These are phyloP conservation scores for Epinotia ramella DNA, from an alignment of 2,888 invertebrate genomes.

Conservation along the genomic window DNA sequence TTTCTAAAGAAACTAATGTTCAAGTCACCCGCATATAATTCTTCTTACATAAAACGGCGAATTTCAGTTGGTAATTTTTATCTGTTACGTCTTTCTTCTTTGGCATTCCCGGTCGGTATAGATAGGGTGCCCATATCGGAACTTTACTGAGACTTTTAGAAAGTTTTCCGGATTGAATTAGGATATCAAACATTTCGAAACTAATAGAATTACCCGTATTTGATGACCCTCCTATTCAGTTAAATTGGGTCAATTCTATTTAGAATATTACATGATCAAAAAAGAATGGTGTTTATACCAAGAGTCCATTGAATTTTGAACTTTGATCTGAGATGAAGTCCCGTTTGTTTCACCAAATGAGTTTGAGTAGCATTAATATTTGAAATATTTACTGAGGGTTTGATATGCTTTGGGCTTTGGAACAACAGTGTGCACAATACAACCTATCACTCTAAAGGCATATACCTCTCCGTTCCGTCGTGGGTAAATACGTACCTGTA, in stretches of 20 bases:
- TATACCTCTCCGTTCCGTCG: no score
- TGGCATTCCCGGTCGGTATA: not conserved
- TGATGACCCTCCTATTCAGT: not conserved
- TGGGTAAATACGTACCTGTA: no score
- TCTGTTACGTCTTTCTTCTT: conserved; percentile 19
- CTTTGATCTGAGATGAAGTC: no score
- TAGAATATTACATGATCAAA: no score
- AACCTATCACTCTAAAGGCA: no score
- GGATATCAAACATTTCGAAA: conserved; percentile 29
- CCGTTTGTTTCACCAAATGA: no score
- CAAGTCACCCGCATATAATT: conserved; percentile 61
- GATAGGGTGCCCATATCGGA: conserved; percentile 32
- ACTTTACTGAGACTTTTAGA: conserved; percentile 14
- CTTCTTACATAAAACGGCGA: not conserved
- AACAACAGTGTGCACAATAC: no score
- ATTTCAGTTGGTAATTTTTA: conserved; percentile 37
- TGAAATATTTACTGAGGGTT: not conserved
- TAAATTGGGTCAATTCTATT: not conserved
- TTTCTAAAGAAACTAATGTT: conserved; percentile 58
- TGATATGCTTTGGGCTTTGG: not conserved
- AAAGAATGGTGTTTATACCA: no score
- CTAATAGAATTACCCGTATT: conserved; percentile 26
- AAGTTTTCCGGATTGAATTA: conserved; percentile 28
- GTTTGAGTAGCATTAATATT: not conserved
- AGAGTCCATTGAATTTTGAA: no score